Evolutionary conservation across 1,140 invertebrate genomes (phyloP).

Genomic region (Lordiphosa clarofinis): DNA sequence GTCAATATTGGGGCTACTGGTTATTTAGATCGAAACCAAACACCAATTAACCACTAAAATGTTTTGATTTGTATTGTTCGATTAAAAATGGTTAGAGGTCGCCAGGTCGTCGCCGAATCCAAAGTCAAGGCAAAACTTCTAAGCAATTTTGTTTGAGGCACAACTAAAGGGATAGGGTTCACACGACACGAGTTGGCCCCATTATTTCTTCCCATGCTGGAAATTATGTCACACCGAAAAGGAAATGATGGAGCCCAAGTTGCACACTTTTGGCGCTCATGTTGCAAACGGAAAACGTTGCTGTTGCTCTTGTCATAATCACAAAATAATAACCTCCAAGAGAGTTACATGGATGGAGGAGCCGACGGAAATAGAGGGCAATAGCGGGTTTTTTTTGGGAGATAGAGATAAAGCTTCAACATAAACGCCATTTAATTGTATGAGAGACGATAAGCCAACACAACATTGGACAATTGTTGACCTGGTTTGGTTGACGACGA

Average conservation of each 20-base stretch:
- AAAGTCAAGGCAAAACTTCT: constrained; percentile 48
- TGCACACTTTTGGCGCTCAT: constrained; percentile 26
- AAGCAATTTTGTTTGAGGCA: constrained; percentile 14
- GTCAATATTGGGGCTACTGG: constrained; percentile 40
- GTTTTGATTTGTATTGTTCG: constrained; percentile 50
- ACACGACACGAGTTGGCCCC: too few relatives aligned
- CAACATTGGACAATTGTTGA: constrained; percentile 51
- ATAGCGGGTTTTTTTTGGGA: constrained; percentile 29
- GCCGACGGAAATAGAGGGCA: constrained; percentile 41
- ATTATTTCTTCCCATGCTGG: constrained; percentile 10
- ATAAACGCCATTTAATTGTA: constrained; percentile 54
- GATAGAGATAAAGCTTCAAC: constrained; percentile 44
- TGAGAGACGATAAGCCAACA: constrained; percentile 28
- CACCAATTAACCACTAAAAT: constrained; percentile 42
- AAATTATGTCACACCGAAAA: constrained; percentile 49
- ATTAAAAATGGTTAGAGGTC: constrained; percentile 34
- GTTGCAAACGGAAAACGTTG: constrained; percentile 54
- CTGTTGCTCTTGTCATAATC: constrained; percentile 34
- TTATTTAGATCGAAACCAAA: constrained; percentile 24
- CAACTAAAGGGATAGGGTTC: neutral
- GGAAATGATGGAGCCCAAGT: constrained; percentile 33
- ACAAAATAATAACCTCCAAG: constrained; percentile 53
- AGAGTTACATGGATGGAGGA: constrained; percentile 20
- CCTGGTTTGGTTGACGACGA: constrained; percentile 29
- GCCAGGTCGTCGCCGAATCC: constrained; percentile 24